Evolutionary conservation across 2,888 invertebrate genomes (phyloP).

Genomic region (Eueremaeus valkanovi): DNA sequence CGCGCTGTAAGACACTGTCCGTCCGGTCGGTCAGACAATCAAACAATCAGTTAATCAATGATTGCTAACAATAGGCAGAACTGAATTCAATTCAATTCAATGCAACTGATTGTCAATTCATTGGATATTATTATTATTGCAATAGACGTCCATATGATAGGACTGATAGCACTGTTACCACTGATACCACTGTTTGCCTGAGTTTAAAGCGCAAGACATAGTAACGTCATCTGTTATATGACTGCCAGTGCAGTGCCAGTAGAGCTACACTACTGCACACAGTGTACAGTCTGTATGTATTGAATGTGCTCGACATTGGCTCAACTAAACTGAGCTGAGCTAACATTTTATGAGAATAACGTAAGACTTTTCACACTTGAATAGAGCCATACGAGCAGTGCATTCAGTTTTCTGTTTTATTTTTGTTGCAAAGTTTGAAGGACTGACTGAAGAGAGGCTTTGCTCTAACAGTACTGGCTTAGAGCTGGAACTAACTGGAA

Average conservation of each 20-base stretch:
- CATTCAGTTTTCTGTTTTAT: neutral
- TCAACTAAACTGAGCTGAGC: too few relatives aligned
- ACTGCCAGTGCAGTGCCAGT: neutral
- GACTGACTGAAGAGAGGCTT: neutral
- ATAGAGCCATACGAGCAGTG: neutral
- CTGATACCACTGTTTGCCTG: neutral
- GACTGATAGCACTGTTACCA: neutral
- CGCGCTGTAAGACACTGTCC: neutral
- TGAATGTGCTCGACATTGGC: too few relatives aligned
- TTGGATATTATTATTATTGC: neutral
- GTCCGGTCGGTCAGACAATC: too few relatives aligned
- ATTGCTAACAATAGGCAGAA: too few relatives aligned
- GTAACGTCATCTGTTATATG: neutral
- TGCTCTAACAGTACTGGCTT: too few relatives aligned
- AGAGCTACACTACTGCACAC: too few relatives aligned
- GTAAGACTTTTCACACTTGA: too few relatives aligned
- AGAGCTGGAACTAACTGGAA: neutral
- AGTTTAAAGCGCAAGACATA: neutral
- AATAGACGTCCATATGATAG: constrained; percentile 11
- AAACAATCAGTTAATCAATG: too few relatives aligned
- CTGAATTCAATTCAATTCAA: too few relatives aligned
- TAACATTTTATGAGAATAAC: too few relatives aligned
- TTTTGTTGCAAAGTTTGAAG: neutral
- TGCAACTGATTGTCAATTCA: neutral
- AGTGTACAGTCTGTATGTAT: too few relatives aligned